Evolutionary conservation across 2,113 vertebrate species (phyloP).

Genomic region (Gallinago paraguaiae): DNA sequence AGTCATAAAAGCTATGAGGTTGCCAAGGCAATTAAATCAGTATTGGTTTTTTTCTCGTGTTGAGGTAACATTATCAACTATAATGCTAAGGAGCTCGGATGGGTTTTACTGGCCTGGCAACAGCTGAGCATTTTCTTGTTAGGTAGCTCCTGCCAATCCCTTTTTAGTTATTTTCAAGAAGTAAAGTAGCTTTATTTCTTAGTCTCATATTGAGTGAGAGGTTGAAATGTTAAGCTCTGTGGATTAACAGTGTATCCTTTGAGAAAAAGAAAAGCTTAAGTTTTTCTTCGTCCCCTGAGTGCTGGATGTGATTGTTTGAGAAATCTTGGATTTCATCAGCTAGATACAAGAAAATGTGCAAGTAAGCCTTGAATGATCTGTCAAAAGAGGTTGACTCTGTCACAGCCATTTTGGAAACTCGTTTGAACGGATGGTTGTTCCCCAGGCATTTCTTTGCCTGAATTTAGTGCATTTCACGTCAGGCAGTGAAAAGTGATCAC

Average conservation of each 20-base stretch:
- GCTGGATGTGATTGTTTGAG: slow-evolving; percentile 14
- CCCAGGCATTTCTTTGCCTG: background rate
- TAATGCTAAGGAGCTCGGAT: slow-evolving; percentile 1
- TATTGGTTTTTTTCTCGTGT: background rate
- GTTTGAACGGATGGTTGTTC: background rate
- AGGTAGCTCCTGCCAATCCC: slow-evolving; percentile 37
- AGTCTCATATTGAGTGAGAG: slow-evolving; percentile 52
- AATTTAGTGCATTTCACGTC: background rate
- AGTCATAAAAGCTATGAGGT: slow-evolving; percentile 5
- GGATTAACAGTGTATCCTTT: slow-evolving; percentile 40
- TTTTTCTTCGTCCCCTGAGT: slow-evolving; percentile 15
- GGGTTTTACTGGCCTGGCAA: slow-evolving; percentile 45
- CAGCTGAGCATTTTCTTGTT: slow-evolving; percentile 36
- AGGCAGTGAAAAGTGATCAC: background rate
- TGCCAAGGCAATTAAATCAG: slow-evolving; percentile 50
- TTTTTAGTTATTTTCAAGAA: slow-evolving; percentile 49
- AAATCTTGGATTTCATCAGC: slow-evolving; percentile 58
- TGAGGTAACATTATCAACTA: slow-evolving; percentile 21
- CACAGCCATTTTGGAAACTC: background rate
- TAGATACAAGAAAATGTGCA: background rate
- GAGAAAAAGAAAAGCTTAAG: slow-evolving; percentile 11
- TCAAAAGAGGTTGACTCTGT: background rate
- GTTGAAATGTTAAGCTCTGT: slow-evolving; percentile 71
- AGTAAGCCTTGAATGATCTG: slow-evolving; percentile 1
- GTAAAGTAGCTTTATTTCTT: slow-evolving; percentile 69